Evolutionary conservation across 2,888 invertebrate genomes (phyloP).

Genomic region (Punctoribates punctum): DNA sequence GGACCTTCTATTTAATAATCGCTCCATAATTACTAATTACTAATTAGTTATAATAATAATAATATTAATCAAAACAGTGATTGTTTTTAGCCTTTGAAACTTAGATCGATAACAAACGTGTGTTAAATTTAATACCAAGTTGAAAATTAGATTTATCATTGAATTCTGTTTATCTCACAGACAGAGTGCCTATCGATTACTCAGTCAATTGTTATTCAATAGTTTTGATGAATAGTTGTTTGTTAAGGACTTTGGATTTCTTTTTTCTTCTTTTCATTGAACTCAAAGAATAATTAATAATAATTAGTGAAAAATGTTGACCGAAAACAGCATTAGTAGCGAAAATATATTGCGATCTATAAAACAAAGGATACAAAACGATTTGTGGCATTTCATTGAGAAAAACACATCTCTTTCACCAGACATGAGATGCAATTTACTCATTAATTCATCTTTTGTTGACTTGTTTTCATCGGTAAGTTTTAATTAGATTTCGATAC

Average conservation of each 20-base stretch:
- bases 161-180: too few relatives aligned
- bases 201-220: background rate
- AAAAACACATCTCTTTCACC: background rate
- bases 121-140: too few relatives aligned
- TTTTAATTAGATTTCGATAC: background rate
- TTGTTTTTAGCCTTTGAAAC: background rate
- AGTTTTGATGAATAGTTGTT: background rate
- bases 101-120: too few relatives aligned
- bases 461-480: conserved; percentile 29
- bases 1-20: conserved; percentile 7
- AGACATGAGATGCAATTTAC: conserved; percentile 15
- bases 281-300: background rate
- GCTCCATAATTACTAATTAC: background rate
- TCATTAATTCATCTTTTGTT: background rate
- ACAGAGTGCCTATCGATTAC: background rate
- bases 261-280: too few relatives aligned
- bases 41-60: background rate
- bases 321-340: background rate
- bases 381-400: background rate
- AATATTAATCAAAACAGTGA: background rate
- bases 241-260: background rate
- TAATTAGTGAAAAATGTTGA: conserved; percentile 9
- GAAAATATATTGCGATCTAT: background rate
- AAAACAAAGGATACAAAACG: background rate
- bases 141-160: too few relatives aligned